Evolutionary conservation across 2,797 vertebrate genomes (phyloP), one percentile per base, ranked within the genome.

Genomic region (Chaetophractus vellerosus): DNA sequence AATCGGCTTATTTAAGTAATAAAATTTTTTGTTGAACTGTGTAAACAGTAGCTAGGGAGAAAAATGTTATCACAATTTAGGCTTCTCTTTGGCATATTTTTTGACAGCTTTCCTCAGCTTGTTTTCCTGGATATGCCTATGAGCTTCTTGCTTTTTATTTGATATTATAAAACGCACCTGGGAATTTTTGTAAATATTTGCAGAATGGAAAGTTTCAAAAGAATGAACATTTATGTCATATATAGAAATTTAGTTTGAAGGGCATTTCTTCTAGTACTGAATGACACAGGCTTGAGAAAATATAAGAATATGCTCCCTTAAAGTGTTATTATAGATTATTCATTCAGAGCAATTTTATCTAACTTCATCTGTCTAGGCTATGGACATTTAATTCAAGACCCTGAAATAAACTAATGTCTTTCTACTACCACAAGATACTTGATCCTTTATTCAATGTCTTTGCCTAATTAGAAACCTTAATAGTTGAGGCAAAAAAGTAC

Each of bases 161-260:
- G 57, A 31, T 75, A 69, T 86, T 85, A 79, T 76, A 64, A 69
- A 87, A 9, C 59, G 45, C 38, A 78, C 6, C 61, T 50, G 28
- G 76, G 21, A 84, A 86, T 68, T 63, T 33, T 55, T 38, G 64
- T 72, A 87, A 82, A 78, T 93, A 66, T 87, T 94, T 87, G 31
- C 45, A 68, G 81, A 94, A 69, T 33, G 36, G 15, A 18, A 59
- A 72, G 55, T 1, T 66, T 90, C 48, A 66, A 24, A 92, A 83
- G 38, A 93, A 78, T 72, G 90, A 93, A 76, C 11, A 64, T 63
- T 71, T 76, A 57, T 81, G 38, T 72, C 19, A 71, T 5, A 66
- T 63, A 71, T 7, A 94, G 66, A 76, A 80, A 69, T 85, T 92
- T 48, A 48, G 15, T 68, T 61, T 59, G 71, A 36, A 74, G n/a